Base-by-base conservation (phyloP, 2,888 invertebrate species). In the Asteroscopus sphinx region DNA sequence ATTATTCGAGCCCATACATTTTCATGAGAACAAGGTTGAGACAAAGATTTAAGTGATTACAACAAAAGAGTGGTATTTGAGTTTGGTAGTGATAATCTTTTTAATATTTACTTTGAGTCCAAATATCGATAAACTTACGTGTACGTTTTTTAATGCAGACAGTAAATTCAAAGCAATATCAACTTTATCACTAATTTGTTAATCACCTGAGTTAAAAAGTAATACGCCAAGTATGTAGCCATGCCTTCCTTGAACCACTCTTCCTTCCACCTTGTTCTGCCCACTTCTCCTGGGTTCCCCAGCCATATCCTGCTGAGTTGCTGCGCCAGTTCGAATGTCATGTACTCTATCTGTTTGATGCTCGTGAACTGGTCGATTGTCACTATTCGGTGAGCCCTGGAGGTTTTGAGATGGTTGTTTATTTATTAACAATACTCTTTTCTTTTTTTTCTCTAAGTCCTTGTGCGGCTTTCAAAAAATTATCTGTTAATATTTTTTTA, bases 171-270 rank as follows among this genome's bases (percentile, higher is more conserved):
- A 4, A 21, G 3, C 17, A 21, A 21, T 21, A 21, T 4, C 6
- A 21, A 21, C 21, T 21, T 1, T 21, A 21, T 21, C 21, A 4
- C 6, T 21, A 21, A 1, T 1, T 28, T 9, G 0, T 15, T 13
- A 45, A 53, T 74, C 66, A 92, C 93, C 85, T 90, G 89, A 7
- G 89, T 79, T 41, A 93, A 65, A 16, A 90, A 87, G 68, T 91
- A 91, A 69, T 91, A 89, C 0, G 92, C 91, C 16, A 92, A 70
- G 44, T 93, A 93, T 0, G 91, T 92, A 13, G 94, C 92, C 56
- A 93, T 84, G 15, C 94, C 94, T 69, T 94, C 93, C 51, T 92
- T 94, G 49, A 94, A 92, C 93, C 93, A 94, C 52, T 93, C 91
- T 40, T 93, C 91, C 33, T 81, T 86, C 94, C 94, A 94, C 11